These are phyloP conservation scores for Piezodorus guildinii DNA, from an alignment of 1,140 invertebrate genomes.

Conservation along the genomic window DNA sequence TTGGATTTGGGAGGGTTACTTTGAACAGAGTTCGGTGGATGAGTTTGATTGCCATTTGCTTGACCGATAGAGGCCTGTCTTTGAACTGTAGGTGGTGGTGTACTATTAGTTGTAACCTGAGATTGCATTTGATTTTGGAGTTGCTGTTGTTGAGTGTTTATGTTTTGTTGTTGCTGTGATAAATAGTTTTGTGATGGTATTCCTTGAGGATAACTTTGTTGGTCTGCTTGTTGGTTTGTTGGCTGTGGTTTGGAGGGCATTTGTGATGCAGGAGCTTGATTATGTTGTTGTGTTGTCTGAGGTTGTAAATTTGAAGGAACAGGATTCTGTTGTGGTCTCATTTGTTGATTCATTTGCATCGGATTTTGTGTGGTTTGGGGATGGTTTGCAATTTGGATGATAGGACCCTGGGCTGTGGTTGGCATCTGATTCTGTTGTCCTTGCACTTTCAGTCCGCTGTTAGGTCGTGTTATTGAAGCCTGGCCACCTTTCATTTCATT, in stretches of 20 bases:
- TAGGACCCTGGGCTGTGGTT: background rate
- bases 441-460: slow-evolving; percentile 9
- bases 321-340: background rate
- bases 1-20: slow-evolving; percentile 4
- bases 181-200: background rate
- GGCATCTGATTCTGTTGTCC: background rate
- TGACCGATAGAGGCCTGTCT: slow-evolving; percentile 2
- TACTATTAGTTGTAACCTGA: background rate
- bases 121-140: background rate
- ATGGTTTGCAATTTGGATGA: background rate
- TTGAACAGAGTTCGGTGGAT: background rate
- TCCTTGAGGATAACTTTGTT: background rate
- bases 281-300: slow-evolving; percentile 13
- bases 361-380: background rate
- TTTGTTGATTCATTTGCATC: background rate
- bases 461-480: slow-evolving; percentile 6
- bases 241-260: background rate
- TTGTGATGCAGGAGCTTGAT: background rate
- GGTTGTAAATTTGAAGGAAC: background rate
- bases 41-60: background rate
- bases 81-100: background rate
- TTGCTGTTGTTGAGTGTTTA: background rate
- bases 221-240: background rate
- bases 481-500: background rate
- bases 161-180: background rate